Percentiles rank a stretch among this genome's conserved stretches.
Evolutionary conservation across 2,888 invertebrate species (phyloP).

Genomic region (Drosophila diplacantha): DNA sequence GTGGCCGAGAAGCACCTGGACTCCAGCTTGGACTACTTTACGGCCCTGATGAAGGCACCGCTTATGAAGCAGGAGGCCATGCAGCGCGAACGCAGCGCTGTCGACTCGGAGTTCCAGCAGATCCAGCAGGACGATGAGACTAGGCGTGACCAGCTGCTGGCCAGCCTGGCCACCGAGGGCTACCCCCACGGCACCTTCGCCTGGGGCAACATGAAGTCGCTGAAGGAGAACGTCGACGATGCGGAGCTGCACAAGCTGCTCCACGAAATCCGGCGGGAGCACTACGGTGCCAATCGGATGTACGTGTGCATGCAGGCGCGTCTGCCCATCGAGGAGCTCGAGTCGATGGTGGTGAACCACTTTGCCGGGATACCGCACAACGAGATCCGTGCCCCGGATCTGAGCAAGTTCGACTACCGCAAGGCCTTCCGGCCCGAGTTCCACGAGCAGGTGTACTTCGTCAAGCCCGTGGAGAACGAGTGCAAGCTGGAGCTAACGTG

Average conservation of each 20-base stretch:
- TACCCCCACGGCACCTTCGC: conserved; percentile 88
- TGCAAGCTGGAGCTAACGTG: conserved; percentile 81
- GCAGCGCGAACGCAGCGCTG: conserved; percentile 90
- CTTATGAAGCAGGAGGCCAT: conserved; percentile 91
- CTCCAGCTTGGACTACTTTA: conserved; percentile 88
- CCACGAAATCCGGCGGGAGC: conserved; percentile 85
- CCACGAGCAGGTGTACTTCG: conserved; percentile 80
- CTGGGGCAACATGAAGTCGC: conserved; percentile 89
- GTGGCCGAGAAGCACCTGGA: conserved; percentile 88
- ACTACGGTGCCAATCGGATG: conserved; percentile 94
- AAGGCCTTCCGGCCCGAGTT: conserved; percentile 74
- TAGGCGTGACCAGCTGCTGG: conserved; percentile 87
- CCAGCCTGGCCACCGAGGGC: conserved; percentile 82
- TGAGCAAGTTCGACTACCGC: conserved; percentile 77
- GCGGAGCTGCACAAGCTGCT: conserved; percentile 84
- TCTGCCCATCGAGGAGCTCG: conserved; percentile 76
- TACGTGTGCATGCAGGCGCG: conserved; percentile 88
- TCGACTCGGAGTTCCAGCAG: conserved; percentile 94
- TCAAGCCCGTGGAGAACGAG: conserved; percentile 86
- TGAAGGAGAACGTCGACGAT: conserved; percentile 83
- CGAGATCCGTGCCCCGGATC: conserved; percentile 81
- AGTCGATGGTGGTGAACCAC: conserved; percentile 78
- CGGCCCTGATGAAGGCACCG: conserved; percentile 92
- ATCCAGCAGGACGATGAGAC: conserved; percentile 85
- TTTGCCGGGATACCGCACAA: conserved; percentile 86